Conservation (phyloP, 2,113 vertebrate genomes). For the Euleptes europaea region DNA sequence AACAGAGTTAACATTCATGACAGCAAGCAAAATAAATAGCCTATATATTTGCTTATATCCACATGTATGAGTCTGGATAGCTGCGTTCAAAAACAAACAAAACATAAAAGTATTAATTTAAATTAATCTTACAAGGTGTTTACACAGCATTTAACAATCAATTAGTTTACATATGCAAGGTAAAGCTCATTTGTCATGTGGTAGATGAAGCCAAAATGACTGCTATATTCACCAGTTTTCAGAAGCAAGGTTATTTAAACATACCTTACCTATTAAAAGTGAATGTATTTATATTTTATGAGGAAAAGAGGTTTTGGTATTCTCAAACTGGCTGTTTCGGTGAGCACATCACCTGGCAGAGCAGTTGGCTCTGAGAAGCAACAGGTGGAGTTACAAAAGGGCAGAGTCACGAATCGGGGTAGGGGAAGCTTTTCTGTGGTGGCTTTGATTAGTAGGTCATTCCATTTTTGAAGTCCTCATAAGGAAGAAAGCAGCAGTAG, state of each 20-base stretch:
- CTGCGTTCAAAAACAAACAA: background rate
- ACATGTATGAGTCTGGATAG: constrained; percentile 20
- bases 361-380: constrained; percentile 64
- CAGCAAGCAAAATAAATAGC: constrained; percentile 48
- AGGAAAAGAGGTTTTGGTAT: constrained; percentile 11
- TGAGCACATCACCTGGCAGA: constrained; percentile 63
- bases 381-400: constrained; percentile 53
- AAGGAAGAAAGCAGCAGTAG: constrained; percentile 67
- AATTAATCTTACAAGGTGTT: constrained; percentile 46
- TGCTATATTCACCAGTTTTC: constrained; percentile 56
- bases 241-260: constrained; percentile 56
- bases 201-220: background rate
- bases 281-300: constrained; percentile 44
- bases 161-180: constrained; percentile 1
- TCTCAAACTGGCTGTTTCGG: constrained; percentile 27
- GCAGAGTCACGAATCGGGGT: background rate
- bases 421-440: constrained; percentile 63
- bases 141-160: constrained; percentile 50
- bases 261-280: constrained; percentile 43
- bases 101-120: background rate
- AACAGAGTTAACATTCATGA: constrained; percentile 39
- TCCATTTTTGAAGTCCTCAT: constrained; percentile 71
- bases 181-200: constrained; percentile 43
- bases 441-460: constrained; percentile 64
- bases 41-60: constrained; percentile 25